Evolutionary conservation across 2,113 vertebrate genomes (phyloP), one percentile per base, ranked within the genome.

Genomic region (Mobula hypostoma): DNA sequence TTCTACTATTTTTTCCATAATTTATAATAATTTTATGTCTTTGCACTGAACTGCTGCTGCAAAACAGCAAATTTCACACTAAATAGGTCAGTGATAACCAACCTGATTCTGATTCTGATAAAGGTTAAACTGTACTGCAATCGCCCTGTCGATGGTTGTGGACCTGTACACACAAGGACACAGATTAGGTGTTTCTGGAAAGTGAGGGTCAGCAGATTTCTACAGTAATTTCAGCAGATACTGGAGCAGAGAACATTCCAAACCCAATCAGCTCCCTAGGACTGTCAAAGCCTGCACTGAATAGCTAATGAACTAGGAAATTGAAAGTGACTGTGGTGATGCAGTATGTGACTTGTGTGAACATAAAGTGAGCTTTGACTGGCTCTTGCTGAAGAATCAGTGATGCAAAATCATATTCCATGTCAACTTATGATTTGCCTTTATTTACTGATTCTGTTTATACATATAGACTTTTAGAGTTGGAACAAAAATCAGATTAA

Each of bases 231-330:
- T 66, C 32, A 88, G 7, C n/a, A 12, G 21, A 58, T 24, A 29
- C 24, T 66, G 61, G 29, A 90, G 61, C 29, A 32, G 61, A 1
- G 29, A 32, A 90, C 32, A n/a, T 32, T 15, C 61, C n/a, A 19
- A 90, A 63, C 15, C 63, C 40, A 32, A 66, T 90, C 29, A 66
- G n/a, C 61, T 90, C 29, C 61, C 85, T 66, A 63, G 12, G 61
- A 90, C n/a, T 63, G 63, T 15, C 61, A 90, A 63, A 66, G 29
- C 1, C 29, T 90, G 58, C n/a, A 9, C n/a, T 90, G 58, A 90
- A 90, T 90, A 90, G 40, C n/a, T 90, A 68, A 90, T 90, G 61
- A 68, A 90, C 61, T n/a, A 90, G 29, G 27, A 90, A 66, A 66
- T 12, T 66, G 27, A n/a, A 36, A 90, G 61, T 66, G 66, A 66